phyloP scores from a whole-genome alignment of 2,888 invertebrate genomes.

The Falcaria lacertinaria region DNA sequence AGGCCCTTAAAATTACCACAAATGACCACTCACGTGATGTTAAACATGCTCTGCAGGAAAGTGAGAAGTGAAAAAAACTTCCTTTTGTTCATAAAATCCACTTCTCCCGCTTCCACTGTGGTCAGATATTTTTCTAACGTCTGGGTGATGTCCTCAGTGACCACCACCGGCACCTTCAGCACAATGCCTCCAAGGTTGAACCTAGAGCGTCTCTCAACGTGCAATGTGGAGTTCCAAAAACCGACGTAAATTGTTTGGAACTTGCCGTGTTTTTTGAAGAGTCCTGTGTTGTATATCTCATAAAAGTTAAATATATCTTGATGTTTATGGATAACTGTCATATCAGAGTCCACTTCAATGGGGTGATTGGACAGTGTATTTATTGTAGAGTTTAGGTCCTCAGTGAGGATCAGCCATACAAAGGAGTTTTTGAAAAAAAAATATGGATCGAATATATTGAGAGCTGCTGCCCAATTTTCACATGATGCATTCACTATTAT shows the following conservation, averaged over 20 bases:
- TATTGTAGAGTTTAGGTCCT: slow-evolving; percentile 30
- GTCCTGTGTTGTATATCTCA: slow-evolving; percentile 79
- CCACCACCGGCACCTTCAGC: slow-evolving; percentile 77
- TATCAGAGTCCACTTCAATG: slow-evolving; percentile 68
- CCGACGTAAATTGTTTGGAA: slow-evolving; percentile 71
- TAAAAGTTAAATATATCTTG: slow-evolving; percentile 41
- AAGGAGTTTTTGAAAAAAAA: slow-evolving; percentile 38
- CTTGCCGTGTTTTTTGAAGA: slow-evolving; percentile 63
- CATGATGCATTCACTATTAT: slow-evolving; percentile 49
- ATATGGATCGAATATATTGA: slow-evolving; percentile 19
- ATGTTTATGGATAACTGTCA: slow-evolving; percentile 44
- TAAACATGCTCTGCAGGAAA: slow-evolving; percentile 82
- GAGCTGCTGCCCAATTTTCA: slow-evolving; percentile 37
- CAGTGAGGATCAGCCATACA: slow-evolving; percentile 56
- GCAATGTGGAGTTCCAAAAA: slow-evolving; percentile 51
- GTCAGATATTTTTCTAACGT: slow-evolving; percentile 75
- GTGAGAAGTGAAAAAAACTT: slow-evolving; percentile 79
- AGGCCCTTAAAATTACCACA: too few species aligned
- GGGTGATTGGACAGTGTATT: slow-evolving; percentile 46
- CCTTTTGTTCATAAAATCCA: slow-evolving; percentile 82
- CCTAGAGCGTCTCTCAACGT: slow-evolving; percentile 52
- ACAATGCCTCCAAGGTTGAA: slow-evolving; percentile 77
- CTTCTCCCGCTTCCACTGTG: slow-evolving; percentile 66
- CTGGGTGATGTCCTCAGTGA: slow-evolving; percentile 48
- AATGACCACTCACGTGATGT: slow-evolving; percentile 78